phyloP scores from a whole-genome alignment of 2,888 invertebrate genomes.

The Nomada fucata region DNA sequence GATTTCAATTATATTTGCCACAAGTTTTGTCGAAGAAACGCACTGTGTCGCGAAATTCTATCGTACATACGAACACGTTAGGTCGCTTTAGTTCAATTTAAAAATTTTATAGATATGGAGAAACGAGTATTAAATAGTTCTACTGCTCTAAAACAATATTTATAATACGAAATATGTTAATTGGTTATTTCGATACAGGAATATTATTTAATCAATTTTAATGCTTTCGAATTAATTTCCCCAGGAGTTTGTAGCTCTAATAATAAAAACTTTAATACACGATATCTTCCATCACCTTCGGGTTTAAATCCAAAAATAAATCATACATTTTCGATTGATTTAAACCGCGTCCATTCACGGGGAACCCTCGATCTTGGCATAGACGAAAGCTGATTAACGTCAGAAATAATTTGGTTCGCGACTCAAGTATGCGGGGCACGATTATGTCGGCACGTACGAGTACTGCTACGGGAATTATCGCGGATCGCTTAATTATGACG shows the following conservation, averaged over 20 bases:
- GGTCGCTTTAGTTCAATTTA: too few relatives aligned
- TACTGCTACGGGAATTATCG: conserved; percentile 50
- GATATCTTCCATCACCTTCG: too few relatives aligned
- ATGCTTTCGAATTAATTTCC: too few relatives aligned
- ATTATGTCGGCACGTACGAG: conserved; percentile 46
- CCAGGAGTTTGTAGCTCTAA: too few relatives aligned
- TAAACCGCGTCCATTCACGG: neutral
- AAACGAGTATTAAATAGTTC: too few relatives aligned
- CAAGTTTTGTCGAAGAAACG: conserved; percentile 17
- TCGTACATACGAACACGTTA: neutral
- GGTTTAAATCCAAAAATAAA: too few relatives aligned
- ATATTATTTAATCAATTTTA: too few relatives aligned
- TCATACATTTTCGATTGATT: neutral
- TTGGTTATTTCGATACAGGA: too few relatives aligned
- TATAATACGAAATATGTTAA: too few relatives aligned
- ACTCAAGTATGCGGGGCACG: conserved; percentile 27
- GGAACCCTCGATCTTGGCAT: neutral
- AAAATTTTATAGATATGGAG: too few relatives aligned
- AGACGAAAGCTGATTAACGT: conserved; percentile 30
- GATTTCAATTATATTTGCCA: conserved; percentile 51
- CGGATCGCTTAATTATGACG: conserved; percentile 53
- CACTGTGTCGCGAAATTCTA: conserved; percentile 50
- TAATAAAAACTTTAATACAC: too few relatives aligned
- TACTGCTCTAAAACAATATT: too few relatives aligned
- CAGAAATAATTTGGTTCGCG: conserved; percentile 8